Base-by-base conservation (phyloP, 2,888 invertebrate species). In the Balanococcus diminutus region DNA sequence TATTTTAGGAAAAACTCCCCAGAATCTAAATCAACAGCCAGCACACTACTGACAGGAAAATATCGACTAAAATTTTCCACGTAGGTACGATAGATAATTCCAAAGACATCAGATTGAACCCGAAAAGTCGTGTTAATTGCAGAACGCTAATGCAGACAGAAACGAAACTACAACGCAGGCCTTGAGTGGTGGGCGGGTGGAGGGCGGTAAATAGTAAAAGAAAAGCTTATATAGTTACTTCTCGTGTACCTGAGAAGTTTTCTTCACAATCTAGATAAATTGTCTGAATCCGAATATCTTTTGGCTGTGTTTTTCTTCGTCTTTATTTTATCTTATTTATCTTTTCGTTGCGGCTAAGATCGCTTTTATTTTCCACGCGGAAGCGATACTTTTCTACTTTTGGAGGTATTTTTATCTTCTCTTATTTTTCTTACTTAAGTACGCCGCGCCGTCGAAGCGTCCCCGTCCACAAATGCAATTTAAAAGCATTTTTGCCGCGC, bases 401-500 rank as follows among this genome's bases (percentile, higher is more conserved):
- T 42, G 51, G 72, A 84, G 84, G 84, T 84, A 84, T 84, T 84
- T 84, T 84, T 84, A 84, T 84, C 84, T 75, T 75, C 75, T 75
- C 75, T 84, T 84, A 84, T 84, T 84, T 84, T 84, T 84, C 84
- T 84, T 84, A 84, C 84, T 84, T 84, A 84, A 84, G 84, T 84
- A 84, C 75, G 84, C 84, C 42, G 75, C 75, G 42, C 42, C 75
- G 67, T 84, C 84, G 84, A 84, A 84, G 75, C 84, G 46, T 72
- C 39, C 84, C 84, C 75, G 84, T 72, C 84, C 84, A 42, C 84
- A 84, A 84, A 84, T 84, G 84, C 84, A 84, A 84, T 84, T 84
- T 84, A 84, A 84, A 84, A 84, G 84, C 84, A 84, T 84, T 84
- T 75, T 75, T 75, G 84, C 84, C 75, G 84, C 84, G 75, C 84